These are phyloP conservation scores for Aurelia sp. DNA, from an alignment of 30 jellyfish, hydroid and myxozoan species.

Conservation along the genomic window DNA sequence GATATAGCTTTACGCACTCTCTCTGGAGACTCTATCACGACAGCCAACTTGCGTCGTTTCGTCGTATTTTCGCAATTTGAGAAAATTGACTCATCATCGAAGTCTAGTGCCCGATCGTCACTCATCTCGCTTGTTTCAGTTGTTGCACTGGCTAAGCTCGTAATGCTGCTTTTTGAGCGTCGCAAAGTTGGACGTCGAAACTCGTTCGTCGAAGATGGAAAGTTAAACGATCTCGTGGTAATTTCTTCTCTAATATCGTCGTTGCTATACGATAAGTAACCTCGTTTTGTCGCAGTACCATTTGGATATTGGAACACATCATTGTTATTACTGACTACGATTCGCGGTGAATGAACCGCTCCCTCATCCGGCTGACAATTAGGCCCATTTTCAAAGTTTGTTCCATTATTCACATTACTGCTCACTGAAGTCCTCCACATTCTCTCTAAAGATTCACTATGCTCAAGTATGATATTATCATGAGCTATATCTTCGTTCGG, in stretches of 20 bases:
- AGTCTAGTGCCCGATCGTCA: slow-evolving; percentile 9
- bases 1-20: slow-evolving; percentile 27
- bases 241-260: not conserved
- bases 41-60: slow-evolving; percentile 33
- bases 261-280: not conserved
- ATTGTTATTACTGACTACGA: not conserved
- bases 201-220: not conserved
- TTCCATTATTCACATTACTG: not conserved
- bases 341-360: not conserved
- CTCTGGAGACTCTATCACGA: slow-evolving; percentile 21
- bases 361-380: not conserved
- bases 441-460: not conserved
- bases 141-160: slow-evolving; percentile 35
- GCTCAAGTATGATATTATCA: not conserved
- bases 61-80: not conserved
- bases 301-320: not conserved
- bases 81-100: not conserved
- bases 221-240: not conserved
- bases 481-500: slow-evolving; percentile 17
- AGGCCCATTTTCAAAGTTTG: not conserved
- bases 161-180: slow-evolving; percentile 51
- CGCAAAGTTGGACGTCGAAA: slow-evolving; percentile 13
- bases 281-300: not conserved
- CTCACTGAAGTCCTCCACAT: not conserved
- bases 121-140: slow-evolving; percentile 17